phyloP scores from a whole-genome alignment of 2,113 vertebrate genomes.

The Nanorana parkeri region DNA sequence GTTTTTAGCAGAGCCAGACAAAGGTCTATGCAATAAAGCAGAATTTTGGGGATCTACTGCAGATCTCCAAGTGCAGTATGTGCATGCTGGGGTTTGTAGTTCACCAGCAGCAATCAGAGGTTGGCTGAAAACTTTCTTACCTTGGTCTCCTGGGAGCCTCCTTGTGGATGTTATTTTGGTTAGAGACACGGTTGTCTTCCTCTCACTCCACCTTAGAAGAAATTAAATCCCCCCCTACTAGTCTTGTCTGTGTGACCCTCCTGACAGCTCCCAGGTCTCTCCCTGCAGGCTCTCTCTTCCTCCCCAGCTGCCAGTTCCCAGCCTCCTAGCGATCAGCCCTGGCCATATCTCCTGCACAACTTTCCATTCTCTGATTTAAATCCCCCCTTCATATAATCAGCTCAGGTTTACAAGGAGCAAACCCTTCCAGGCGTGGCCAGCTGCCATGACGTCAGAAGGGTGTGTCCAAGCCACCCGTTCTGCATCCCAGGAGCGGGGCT shows the following conservation, averaged over 20 bases:
- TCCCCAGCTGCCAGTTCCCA: background rate
- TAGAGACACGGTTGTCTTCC: background rate
- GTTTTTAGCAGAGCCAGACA: too few relatives aligned
- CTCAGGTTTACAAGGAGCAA: slow-evolving; percentile 39
- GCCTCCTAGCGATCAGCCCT: background rate
- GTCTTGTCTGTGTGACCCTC: background rate
- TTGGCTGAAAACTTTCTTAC: slow-evolving; percentile 1
- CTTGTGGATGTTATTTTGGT: background rate
- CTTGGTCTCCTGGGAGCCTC: background rate
- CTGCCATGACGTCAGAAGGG: slow-evolving; percentile 28
- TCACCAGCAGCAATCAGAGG: background rate
- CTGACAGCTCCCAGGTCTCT: background rate
- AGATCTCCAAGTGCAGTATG: too few relatives aligned
- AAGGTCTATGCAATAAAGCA: too few relatives aligned
- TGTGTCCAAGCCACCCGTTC: slow-evolving; percentile 18
- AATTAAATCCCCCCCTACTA: background rate
- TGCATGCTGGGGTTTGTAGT: too few relatives aligned
- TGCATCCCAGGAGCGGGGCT: slow-evolving; percentile 22
- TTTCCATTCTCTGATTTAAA: slow-evolving; percentile 35
- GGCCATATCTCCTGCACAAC: slow-evolving; percentile 19
- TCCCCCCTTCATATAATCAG: slow-evolving; percentile 25
- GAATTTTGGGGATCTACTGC: too few relatives aligned
- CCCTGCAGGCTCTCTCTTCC: background rate
- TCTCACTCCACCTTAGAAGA: too few relatives aligned
- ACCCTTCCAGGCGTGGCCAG: slow-evolving; percentile 7